Percentiles rank a stretch among this genome's conserved stretches.
phyloP scores from a whole-genome alignment of 2,113 vertebrate species.

The Noturus placidus region DNA sequence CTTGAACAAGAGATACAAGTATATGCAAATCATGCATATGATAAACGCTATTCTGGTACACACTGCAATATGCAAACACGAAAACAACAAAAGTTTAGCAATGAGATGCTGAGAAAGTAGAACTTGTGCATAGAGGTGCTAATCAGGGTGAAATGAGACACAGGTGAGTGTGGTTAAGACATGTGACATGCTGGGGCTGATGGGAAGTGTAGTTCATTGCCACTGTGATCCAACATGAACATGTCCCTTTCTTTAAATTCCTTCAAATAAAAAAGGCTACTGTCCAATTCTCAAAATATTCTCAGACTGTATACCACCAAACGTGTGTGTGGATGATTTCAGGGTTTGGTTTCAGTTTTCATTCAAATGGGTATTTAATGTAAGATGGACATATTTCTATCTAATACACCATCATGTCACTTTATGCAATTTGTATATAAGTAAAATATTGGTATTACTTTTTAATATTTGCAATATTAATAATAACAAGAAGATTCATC shows the following conservation, averaged over 20 bases:
- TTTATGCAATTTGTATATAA: background rate
- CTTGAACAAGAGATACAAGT: no score
- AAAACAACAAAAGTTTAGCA: no score
- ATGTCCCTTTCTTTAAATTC: background rate
- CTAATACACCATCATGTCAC: background rate
- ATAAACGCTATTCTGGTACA: no score
- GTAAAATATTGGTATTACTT: background rate
- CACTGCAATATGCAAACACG: no score
- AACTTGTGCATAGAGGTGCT: no score
- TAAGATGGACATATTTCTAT: background rate
- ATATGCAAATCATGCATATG: no score
- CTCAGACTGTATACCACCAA: background rate
- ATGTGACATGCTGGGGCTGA: no score
- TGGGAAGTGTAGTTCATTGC: no score
- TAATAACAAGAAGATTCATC: background rate
- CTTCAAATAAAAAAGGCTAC: background rate
- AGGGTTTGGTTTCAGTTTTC: background rate
- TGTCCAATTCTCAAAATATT: background rate
- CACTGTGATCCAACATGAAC: background rate
- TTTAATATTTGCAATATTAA: background rate
- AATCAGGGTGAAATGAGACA: no score
- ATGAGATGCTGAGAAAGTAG: no score
- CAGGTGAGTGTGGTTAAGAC: no score
- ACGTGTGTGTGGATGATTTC: background rate
- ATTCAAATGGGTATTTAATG: background rate